Evolutionary conservation across 2,113 vertebrate species (phyloP).

Genomic region (Neodontobutis hainanensis): DNA sequence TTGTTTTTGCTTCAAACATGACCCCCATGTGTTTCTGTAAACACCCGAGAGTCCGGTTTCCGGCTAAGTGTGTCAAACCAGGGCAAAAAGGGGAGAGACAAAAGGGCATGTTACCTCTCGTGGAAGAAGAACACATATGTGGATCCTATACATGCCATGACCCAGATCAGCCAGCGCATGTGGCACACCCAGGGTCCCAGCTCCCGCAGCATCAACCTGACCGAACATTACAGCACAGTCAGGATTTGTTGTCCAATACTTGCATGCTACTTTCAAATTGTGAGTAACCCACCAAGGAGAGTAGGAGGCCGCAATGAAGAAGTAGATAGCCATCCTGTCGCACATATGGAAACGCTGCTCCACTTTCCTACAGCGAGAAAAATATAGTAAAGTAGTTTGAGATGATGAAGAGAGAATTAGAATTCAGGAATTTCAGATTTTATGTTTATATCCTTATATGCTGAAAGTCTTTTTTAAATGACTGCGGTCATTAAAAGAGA

Average conservation of each 20-base stretch:
- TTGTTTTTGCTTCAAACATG: slow-evolving; percentile 34
- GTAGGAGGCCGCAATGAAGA: slow-evolving; percentile 93
- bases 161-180: slow-evolving; percentile 94
- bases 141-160: slow-evolving; percentile 86
- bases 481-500: too few relatives aligned
- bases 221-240: slow-evolving; percentile 19
- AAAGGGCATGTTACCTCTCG: slow-evolving; percentile 80
- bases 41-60: slow-evolving; percentile 31
- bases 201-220: slow-evolving; percentile 88
- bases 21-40: slow-evolving; percentile 29
- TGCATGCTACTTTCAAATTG: not conserved
- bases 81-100: not conserved
- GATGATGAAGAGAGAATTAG: not conserved
- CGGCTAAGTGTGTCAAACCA: slow-evolving; percentile 21
- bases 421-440: too few relatives aligned
- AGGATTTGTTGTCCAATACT: not conserved
- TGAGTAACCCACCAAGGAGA: slow-evolving; percentile 88
- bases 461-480: too few relatives aligned
- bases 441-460: too few relatives aligned
- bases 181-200: slow-evolving; percentile 89
- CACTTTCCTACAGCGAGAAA: slow-evolving; percentile 75
- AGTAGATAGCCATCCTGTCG: slow-evolving; percentile 94
- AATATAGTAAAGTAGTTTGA: not conserved
- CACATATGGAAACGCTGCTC: slow-evolving; percentile 94
- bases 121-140: slow-evolving; percentile 90